Evolutionary conservation across 92 coral and sea anemone genomes (phyloP).

Genomic region (Bergia puertoricense): DNA sequence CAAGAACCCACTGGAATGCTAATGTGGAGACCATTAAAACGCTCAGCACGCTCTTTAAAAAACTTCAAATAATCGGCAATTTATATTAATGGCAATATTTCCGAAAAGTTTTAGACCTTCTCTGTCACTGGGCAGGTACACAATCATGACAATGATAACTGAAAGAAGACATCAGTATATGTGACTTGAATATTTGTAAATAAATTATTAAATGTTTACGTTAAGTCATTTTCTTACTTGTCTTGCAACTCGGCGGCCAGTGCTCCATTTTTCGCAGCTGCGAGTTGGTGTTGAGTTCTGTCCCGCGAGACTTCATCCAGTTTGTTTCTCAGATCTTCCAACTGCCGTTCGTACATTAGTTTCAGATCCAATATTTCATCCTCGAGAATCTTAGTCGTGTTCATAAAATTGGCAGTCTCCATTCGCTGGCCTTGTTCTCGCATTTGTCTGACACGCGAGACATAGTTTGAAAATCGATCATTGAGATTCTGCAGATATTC

Average conservation of each 20-base stretch:
- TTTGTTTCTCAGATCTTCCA: constrained; percentile 84
- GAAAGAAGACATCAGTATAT: background rate
- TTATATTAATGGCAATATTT: background rate
- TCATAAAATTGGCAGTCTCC: constrained; percentile 85
- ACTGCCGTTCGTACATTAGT: constrained; percentile 89
- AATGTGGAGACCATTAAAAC: background rate
- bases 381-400: constrained; percentile 90
- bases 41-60: background rate
- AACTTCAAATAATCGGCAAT: no score
- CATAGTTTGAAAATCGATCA: constrained; percentile 92
- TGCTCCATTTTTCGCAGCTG: constrained; percentile 92
- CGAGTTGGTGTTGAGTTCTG: constrained; percentile 88
- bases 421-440: constrained; percentile 93
- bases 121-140: constrained; percentile 15
- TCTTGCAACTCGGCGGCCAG: constrained; percentile 85
- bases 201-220: background rate
- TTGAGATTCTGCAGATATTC: constrained; percentile 87
- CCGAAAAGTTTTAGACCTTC: background rate
- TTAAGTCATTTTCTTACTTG: constrained; percentile 64
- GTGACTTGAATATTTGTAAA: background rate
- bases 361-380: constrained; percentile 88
- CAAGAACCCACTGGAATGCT: background rate
- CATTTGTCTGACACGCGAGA: constrained; percentile 97
- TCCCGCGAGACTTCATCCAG: constrained; percentile 88
- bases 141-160: background rate